Base-by-base conservation (phyloP, 2,888 invertebrate genomes). In the Trissolcus japonicus region DNA sequence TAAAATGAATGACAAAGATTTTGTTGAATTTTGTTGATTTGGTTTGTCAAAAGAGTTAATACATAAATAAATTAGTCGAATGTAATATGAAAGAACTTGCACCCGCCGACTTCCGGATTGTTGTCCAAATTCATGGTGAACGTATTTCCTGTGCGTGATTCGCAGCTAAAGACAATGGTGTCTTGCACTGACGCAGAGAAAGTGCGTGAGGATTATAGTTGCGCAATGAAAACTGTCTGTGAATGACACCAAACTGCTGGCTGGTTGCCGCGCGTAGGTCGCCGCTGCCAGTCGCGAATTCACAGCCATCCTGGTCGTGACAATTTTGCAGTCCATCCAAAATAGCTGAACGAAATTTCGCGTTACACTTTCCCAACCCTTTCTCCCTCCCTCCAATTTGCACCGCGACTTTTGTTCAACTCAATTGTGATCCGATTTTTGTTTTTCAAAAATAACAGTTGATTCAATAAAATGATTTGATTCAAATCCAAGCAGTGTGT, bases 191-290 rank as follows among this genome's bases (percentile, higher is more conserved):
- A 79, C 80, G 73, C 83, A 83, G 87, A 86, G 88, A 88, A 88
- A 88, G 88, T 87, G 84, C 83, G 81, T 81, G 80, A 84, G 83
- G 83, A 84, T 80, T 81, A 80, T 80, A 79, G 82, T 88, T 88
- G 83, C 86, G 85, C 83, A 88, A 79, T 76, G 76, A 79, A 75
- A 88, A 79, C 82, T 60, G 81, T 71, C 88, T 86, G 86, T 88
- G 87, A 88, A 87, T 87, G 88, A 88, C 87, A 87, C 75, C 72
- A 61, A 59, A 75, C 75, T 77, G 73, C 76, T 72, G 78, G 69
- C 75, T 76, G 35, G 66, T 55, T 76, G 71, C 76, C 63, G 71
- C 76, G 74, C 76, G 76, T 77, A 77, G 72, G 69, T 75, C 72
- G 75, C 77, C 35, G 68, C 77, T 66, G 73, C 56, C 85, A 85